phyloP scores from a whole-genome alignment of 2,888 invertebrate genomes.

The Cheilosia pagana region DNA sequence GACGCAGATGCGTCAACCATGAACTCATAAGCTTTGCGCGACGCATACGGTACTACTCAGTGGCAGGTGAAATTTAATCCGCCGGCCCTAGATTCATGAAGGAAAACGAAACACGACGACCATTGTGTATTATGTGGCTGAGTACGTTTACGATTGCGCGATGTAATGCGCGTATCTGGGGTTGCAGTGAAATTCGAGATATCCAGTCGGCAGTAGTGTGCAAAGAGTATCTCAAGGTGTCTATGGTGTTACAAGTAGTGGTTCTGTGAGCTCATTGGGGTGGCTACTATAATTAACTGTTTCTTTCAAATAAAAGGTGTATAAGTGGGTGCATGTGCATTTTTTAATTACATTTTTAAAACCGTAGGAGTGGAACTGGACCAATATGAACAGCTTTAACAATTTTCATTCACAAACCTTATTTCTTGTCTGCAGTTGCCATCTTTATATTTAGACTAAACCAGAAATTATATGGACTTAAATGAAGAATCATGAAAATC shows the following conservation, averaged over 20 bases:
- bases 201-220: not conserved
- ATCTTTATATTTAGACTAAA: no score
- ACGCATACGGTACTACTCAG: constrained; percentile 4
- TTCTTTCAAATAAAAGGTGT: no score
- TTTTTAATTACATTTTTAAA: no score
- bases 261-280: not conserved
- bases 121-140: constrained; percentile 9
- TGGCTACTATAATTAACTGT: not conserved
- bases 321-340: no score
- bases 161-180: constrained; percentile 8
- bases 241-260: not conserved
- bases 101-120: constrained; percentile 9
- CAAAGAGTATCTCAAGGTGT: constrained; percentile 1
- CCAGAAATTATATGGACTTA: no score
- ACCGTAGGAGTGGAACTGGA: no score
- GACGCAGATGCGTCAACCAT: constrained; percentile 43
- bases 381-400: no score
- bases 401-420: no score
- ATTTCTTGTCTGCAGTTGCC: no score
- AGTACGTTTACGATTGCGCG: not conserved
- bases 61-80: constrained; percentile 56
- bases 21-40: constrained; percentile 41
- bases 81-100: constrained; percentile 48
- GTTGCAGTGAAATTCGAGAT: constrained; percentile 33
- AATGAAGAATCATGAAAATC: no score